Percentiles rank a stretch among this genome's conserved stretches.
Evolutionary conservation across 2,888 invertebrate species (phyloP).

Genomic region (Nymphalis c-album): DNA sequence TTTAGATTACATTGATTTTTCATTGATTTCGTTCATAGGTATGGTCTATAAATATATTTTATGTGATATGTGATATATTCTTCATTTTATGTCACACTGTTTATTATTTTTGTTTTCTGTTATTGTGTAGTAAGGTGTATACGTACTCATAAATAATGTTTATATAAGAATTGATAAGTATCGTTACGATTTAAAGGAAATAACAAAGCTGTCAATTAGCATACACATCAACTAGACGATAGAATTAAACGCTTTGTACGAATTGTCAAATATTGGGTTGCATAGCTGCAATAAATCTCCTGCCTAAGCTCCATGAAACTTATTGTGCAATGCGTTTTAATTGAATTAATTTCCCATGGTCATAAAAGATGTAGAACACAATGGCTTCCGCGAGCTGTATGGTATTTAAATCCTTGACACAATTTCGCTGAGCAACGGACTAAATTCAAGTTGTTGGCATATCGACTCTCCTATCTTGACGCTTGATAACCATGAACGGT

Average conservation of each 20-base stretch:
- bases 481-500: conserved; percentile 28
- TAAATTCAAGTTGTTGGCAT: conserved; percentile 46
- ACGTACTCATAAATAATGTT: background rate
- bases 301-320: conserved; percentile 31
- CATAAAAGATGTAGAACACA: conserved; percentile 48
- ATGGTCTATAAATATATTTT: too few species aligned
- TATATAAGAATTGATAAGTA: background rate
- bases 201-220: background rate
- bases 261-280: conserved; percentile 11
- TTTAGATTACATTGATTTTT: too few species aligned
- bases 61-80: too few species aligned
- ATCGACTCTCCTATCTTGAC: conserved; percentile 51
- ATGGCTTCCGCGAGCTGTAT: conserved; percentile 42
- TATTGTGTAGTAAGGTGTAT: background rate
- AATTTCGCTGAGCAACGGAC: conserved; percentile 52
- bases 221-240: background rate
- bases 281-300: conserved; percentile 30
- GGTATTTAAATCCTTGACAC: conserved; percentile 61
- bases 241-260: conserved; percentile 11
- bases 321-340: conserved; percentile 48
- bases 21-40: too few species aligned
- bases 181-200: background rate
- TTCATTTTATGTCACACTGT: too few species aligned
- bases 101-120: too few species aligned
- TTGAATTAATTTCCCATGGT: conserved; percentile 70